Evolutionary conservation across 2,797 vertebrate species (phyloP).

Genomic region (Sebastes minor): DNA sequence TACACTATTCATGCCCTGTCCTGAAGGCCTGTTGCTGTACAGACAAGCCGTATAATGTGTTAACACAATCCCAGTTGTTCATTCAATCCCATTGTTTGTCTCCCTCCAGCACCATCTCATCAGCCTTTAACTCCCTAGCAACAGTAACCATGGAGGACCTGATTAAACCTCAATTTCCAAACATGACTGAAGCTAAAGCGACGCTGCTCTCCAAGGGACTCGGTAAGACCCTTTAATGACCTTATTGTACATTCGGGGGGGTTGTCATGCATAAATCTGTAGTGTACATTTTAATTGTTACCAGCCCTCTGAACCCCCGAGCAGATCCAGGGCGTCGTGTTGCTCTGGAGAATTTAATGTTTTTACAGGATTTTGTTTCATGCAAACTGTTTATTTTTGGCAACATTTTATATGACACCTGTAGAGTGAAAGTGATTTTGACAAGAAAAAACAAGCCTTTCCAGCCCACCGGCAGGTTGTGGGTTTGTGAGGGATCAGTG

Average conservation of each 20-base stretch:
- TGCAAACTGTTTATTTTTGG: too few relatives aligned
- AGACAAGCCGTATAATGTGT: neutral
- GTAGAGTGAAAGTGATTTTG: too few relatives aligned
- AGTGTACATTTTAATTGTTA: neutral
- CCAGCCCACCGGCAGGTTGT: too few relatives aligned
- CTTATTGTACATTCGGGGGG: neutral
- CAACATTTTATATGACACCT: too few relatives aligned
- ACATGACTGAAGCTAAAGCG: slow-evolving; percentile 85
- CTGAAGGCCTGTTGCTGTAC: neutral
- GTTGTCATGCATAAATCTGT: too few relatives aligned
- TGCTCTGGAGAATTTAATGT: too few relatives aligned
- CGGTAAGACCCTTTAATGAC: slow-evolving; percentile 70
- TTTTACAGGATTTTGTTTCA: too few relatives aligned
- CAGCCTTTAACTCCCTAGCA: slow-evolving; percentile 93
- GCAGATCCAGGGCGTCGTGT: too few relatives aligned
- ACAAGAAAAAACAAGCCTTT: too few relatives aligned
- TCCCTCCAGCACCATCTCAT: slow-evolving; percentile 89
- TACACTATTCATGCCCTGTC: neutral
- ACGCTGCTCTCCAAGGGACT: slow-evolving; percentile 88
- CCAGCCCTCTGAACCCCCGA: too few relatives aligned
- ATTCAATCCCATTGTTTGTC: neutral
- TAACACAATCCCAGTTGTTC: neutral
- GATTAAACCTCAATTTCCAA: slow-evolving; percentile 88
- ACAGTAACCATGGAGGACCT: slow-evolving; percentile 94
- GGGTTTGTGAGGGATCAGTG: neutral